Conservation (phyloP, 2,888 invertebrate species). For the Caenorhabditis drosophilae region DNA sequence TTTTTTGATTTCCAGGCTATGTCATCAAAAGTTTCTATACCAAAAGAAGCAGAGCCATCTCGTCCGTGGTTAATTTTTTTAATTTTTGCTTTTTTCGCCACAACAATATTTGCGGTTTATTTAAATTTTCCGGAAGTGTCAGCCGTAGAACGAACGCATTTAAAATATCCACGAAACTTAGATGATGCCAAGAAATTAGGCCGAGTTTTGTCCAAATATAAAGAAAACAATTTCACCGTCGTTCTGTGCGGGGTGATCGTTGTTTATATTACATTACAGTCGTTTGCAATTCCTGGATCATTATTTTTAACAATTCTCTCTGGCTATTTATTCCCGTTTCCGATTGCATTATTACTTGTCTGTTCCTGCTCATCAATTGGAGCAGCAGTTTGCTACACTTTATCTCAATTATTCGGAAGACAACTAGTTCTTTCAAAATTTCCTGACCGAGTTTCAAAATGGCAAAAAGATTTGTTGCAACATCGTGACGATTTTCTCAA, state of each 20-base stretch:
- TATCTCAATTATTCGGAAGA: slow-evolving; percentile 88
- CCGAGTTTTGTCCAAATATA: slow-evolving; percentile 84
- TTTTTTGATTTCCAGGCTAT: background rate
- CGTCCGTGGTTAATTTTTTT: slow-evolving; percentile 19
- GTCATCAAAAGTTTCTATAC: background rate
- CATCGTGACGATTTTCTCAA: slow-evolving; percentile 88
- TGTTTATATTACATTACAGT: slow-evolving; percentile 94
- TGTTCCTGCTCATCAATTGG: slow-evolving; percentile 89
- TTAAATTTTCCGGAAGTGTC: slow-evolving; percentile 52
- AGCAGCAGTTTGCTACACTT: slow-evolving; percentile 89
- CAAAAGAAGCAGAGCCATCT: background rate
- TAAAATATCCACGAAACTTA: slow-evolving; percentile 89
- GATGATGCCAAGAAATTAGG: slow-evolving; percentile 95
- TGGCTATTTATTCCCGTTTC: slow-evolving; percentile 93
- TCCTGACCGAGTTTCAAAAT: slow-evolving; percentile 83
- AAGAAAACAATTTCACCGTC: slow-evolving; percentile 82
- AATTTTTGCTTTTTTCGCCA: slow-evolving; percentile 35
- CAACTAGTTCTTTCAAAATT: slow-evolving; percentile 78
- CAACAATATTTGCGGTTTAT: slow-evolving; percentile 49
- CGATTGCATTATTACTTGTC: slow-evolving; percentile 82
- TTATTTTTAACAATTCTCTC: slow-evolving; percentile 94
- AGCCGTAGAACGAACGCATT: slow-evolving; percentile 83
- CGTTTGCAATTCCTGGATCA: slow-evolving; percentile 98
- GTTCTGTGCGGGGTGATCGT: slow-evolving; percentile 85
- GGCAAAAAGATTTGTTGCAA: slow-evolving; percentile 79